Percentiles rank a stretch among this genome's conserved stretches.
phyloP scores from a whole-genome alignment of 2,888 invertebrate species.

The Ichneumoninae sp. region DNA sequence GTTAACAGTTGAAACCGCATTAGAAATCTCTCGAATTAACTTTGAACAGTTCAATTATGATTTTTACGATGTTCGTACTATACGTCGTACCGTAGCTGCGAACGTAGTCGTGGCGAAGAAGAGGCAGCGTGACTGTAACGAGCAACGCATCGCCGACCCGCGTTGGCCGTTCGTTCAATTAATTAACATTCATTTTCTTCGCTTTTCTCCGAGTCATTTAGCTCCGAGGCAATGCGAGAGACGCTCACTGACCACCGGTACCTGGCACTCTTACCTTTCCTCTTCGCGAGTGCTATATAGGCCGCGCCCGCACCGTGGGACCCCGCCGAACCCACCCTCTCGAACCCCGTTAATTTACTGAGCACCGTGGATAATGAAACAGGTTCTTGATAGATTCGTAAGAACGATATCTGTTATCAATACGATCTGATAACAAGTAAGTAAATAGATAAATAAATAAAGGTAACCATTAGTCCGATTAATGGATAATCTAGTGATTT shows the following conservation, averaged over 20 bases:
- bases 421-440: background rate
- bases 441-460: background rate
- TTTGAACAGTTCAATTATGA: constrained; percentile 7
- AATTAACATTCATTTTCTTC: constrained; percentile 16
- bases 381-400: background rate
- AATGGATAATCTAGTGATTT: background rate
- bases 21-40: constrained; percentile 10
- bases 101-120: background rate
- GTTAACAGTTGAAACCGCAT: background rate
- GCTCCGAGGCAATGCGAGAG: background rate
- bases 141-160: background rate
- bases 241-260: constrained; percentile 31
- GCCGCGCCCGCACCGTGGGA: constrained; percentile 33
- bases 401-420: background rate
- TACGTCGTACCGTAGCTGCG: background rate
- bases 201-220: constrained; percentile 11
- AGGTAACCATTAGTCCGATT: background rate
- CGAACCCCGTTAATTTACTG: background rate
- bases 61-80: background rate
- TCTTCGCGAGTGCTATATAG: constrained; percentile 13
- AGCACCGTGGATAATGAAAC: background rate
- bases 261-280: constrained; percentile 3
- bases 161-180: constrained; percentile 10
- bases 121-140: constrained; percentile 1
- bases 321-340: constrained; percentile 7